A percentile compares a stretch with the other conserved stretches of the same genome.
phyloP scores from a whole-genome alignment of 2,797 vertebrate species.

The Cyprinodon diabolis region DNA sequence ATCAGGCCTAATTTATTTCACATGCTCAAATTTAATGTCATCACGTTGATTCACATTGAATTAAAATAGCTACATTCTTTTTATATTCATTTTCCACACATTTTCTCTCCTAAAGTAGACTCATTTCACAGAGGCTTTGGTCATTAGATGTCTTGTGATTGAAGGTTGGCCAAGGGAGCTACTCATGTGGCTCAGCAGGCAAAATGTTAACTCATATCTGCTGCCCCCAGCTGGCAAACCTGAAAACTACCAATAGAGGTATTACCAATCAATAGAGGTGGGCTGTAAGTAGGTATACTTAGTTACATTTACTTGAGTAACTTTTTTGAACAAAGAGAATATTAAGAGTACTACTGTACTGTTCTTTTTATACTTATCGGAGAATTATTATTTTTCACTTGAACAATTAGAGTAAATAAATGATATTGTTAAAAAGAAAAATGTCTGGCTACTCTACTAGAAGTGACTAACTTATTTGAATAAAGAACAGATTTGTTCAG shows the following conservation, averaged over 20 bases:
- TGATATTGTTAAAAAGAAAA: no score
- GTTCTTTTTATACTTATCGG: no score
- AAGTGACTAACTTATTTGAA: no score
- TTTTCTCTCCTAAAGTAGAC: constrained; percentile 15
- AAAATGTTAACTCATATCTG: constrained; percentile 26
- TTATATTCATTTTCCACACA: constrained; percentile 24
- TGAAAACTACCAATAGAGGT: constrained; percentile 11
- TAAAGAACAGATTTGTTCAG: no score
- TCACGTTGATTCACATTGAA: constrained; percentile 43
- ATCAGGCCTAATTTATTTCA: constrained; percentile 59
- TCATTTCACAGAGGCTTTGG: constrained; percentile 47
- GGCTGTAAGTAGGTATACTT: no score
- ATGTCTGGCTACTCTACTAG: no score
- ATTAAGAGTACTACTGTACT: no score
- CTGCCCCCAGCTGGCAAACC: constrained; percentile 54
- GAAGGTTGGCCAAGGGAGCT: constrained; percentile 34
- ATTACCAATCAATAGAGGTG: not conserved
- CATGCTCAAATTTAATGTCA: constrained; percentile 55
- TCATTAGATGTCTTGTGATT: constrained; percentile 30
- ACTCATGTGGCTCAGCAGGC: constrained; percentile 5
- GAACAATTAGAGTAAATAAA: no score
- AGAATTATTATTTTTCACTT: no score
- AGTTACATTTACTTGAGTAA: no score
- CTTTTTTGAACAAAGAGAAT: no score
- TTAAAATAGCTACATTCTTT: constrained; percentile 46